Conservation (phyloP, 2,797 vertebrate genomes). For the Avahi laniger region DNA sequence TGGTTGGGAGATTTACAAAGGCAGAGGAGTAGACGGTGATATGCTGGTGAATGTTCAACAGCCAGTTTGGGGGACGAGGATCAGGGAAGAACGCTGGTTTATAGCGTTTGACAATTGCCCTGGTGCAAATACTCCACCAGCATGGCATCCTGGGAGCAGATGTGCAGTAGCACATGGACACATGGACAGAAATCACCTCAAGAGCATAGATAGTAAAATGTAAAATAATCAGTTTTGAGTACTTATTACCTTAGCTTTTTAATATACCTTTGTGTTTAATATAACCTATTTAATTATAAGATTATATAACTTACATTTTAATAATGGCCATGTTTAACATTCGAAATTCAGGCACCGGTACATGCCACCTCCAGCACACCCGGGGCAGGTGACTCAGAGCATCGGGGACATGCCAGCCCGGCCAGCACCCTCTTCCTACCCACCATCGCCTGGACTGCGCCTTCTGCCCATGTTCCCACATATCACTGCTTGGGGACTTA, state of each 20-base stretch:
- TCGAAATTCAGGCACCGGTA: neutral
- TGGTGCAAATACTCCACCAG: neutral
- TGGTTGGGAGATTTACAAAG: neutral
- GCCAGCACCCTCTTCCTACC: neutral
- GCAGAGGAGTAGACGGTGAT: neutral
- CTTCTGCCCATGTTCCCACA: neutral
- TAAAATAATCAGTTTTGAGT: neutral
- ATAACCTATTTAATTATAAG: neutral
- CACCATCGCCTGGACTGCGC: accelerated
- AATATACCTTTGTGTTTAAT: neutral
- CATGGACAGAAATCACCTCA: neutral
- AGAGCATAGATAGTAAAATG: neutral
- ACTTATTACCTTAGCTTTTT: neutral
- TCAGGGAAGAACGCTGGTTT: neutral
- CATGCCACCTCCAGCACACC: neutral
- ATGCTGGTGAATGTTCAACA: too few species aligned
- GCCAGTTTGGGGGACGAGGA: too few species aligned
- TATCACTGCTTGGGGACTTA: too few species aligned
- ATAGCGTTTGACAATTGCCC: neutral
- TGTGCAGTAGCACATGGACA: accelerated
- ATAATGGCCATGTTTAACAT: neutral
- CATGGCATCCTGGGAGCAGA: accelerated
- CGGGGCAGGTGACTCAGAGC: neutral
- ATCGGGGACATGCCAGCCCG: neutral
- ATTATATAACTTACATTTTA: neutral